A percentile compares a stretch with the other conserved stretches of the same genome.
Conservation (phyloP, 2,797 vertebrate genomes). For the Lophius americanus region DNA sequence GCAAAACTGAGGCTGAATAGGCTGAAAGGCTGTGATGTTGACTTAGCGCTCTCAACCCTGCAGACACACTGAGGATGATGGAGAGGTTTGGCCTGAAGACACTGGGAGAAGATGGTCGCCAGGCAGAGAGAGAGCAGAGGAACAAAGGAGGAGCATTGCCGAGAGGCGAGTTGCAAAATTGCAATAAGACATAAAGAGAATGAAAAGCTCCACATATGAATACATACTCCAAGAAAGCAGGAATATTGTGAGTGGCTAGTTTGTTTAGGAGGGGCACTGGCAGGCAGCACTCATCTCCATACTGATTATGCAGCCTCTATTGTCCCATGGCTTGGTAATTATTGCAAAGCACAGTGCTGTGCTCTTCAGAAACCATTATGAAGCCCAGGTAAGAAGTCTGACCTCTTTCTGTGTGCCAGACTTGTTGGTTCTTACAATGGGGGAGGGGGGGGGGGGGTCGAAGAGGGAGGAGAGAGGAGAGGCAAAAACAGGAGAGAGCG, state of each 20-base stretch:
- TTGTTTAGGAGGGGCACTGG: slow-evolving; percentile 25
- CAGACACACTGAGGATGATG: background rate
- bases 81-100: slow-evolving; percentile 27
- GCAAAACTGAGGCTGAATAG: slow-evolving; percentile 37
- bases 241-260: slow-evolving; percentile 52
- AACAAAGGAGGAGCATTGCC: background rate
- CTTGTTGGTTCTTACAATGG: slow-evolving; percentile 68
- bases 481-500: background rate
- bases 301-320: slow-evolving; percentile 1
- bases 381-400: slow-evolving; percentile 71
- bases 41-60: slow-evolving; percentile 46
- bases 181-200: slow-evolving; percentile 38
- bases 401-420: slow-evolving; percentile 70
- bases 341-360: slow-evolving; percentile 94
- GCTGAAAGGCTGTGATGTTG: slow-evolving; percentile 27
- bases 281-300: background rate
- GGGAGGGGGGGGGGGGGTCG: slow-evolving; percentile 9
- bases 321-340: slow-evolving; percentile 86
- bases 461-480: slow-evolving; percentile 1
- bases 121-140: background rate
- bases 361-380: slow-evolving; percentile 77
- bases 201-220: slow-evolving; percentile 54
- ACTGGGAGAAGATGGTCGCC: background rate
- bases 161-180: background rate
- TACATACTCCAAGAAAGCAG: slow-evolving; percentile 58